phyloP scores from a whole-genome alignment of 2,113 vertebrate species.

The Mastomys coucha region DNA sequence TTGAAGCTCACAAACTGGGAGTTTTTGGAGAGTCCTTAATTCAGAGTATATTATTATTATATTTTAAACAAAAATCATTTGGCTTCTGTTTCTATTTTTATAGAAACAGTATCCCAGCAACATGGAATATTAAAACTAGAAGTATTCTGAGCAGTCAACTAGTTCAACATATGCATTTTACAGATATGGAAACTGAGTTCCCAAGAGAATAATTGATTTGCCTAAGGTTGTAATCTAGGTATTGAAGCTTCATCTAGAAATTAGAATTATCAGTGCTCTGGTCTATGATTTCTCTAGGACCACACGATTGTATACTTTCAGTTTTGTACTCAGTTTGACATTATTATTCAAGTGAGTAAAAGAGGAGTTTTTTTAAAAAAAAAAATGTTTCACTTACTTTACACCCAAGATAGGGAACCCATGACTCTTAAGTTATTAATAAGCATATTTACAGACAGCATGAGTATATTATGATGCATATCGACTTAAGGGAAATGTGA shows the following conservation, averaged over 20 bases:
- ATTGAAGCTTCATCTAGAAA: conserved; percentile 31
- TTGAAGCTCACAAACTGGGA: background rate
- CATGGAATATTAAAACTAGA: conserved; percentile 46
- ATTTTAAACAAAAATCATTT: conserved; percentile 64
- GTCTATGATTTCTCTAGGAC: background rate
- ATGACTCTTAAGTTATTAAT: conserved; percentile 80
- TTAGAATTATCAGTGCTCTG: background rate
- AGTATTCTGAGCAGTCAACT: conserved; percentile 14
- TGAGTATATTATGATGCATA: conserved; percentile 80
- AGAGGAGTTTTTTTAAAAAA: conserved; percentile 75
- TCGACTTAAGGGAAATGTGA: conserved; percentile 78
- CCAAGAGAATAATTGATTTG: background rate
- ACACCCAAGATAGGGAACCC: conserved; percentile 78
- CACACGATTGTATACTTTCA: background rate
- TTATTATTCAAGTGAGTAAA: conserved; percentile 80
- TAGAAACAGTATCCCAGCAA: conserved; percentile 22
- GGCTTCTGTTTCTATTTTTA: conserved; percentile 60
- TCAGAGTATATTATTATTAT: conserved; percentile 61
- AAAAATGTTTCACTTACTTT: conserved; percentile 81
- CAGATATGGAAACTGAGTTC: background rate
- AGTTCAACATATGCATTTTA: background rate
- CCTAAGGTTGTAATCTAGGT: background rate
- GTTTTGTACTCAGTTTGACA: conserved; percentile 43
- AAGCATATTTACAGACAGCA: conserved; percentile 66
- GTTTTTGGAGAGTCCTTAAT: conserved; percentile 35